phyloP scores from a whole-genome alignment of 2,797 vertebrate genomes.

The Synaphobranchus kaupii region DNA sequence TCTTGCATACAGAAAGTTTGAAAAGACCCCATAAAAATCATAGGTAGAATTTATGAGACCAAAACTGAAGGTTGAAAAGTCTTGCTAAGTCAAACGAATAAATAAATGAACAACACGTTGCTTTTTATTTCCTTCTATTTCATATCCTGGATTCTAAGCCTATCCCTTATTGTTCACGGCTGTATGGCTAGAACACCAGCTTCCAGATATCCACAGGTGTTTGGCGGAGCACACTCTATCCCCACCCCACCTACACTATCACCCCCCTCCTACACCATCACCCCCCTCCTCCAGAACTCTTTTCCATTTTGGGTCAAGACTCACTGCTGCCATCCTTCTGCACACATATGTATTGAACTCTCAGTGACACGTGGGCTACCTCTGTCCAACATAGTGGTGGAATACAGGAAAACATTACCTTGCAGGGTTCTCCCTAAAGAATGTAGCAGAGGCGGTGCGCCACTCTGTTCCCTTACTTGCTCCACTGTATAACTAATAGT shows the following conservation, averaged over 20 bases:
- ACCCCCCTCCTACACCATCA: not conserved
- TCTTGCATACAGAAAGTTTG: conserved; percentile 42
- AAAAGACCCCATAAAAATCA: conserved; percentile 41
- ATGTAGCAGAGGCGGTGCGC: no score
- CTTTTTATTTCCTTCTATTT: conserved; percentile 45
- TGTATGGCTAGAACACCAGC: not conserved
- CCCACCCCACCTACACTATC: not conserved
- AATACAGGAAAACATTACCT: not conserved
- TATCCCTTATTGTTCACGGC: conserved; percentile 35
- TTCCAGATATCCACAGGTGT: not conserved
- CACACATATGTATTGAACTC: not conserved
- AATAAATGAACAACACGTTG: conserved; percentile 31
- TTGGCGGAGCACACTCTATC: not conserved
- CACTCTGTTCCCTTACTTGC: no score
- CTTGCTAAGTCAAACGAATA: conserved; percentile 27
- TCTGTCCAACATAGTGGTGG: not conserved
- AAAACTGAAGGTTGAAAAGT: conserved; percentile 33
- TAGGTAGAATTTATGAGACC: conserved; percentile 18
- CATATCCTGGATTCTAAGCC: conserved; percentile 44
- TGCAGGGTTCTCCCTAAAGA: not conserved
- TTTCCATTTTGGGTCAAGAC: not conserved
- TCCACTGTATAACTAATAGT: no score
- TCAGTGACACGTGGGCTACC: not conserved
- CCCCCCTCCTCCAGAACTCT: not conserved
- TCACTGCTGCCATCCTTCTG: not conserved